Conservation (phyloP, 2,113 vertebrate species). For the Passerina amoena region DNA sequence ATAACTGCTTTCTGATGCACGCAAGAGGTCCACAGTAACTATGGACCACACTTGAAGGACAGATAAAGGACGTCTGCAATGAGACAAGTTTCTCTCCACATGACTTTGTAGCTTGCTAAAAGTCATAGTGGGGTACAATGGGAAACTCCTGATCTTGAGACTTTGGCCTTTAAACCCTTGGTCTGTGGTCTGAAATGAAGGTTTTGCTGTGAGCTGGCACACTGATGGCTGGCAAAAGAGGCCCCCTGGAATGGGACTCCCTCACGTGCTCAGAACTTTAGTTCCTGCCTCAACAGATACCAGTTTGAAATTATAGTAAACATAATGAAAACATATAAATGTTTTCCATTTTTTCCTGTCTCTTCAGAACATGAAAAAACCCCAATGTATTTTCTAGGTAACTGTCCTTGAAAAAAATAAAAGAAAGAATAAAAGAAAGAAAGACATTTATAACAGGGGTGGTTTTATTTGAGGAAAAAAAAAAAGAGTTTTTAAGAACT, state of each 20-base stretch:
- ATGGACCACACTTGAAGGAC: not conserved
- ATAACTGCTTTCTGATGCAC: not conserved
- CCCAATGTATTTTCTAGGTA: not conserved
- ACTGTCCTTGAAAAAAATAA: not conserved
- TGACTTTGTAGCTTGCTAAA: not conserved
- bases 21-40: not conserved
- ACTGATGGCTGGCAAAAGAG: not conserved
- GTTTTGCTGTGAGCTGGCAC: not conserved
- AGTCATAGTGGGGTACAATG: not conserved
- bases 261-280: fast-evolving
- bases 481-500: not conserved
- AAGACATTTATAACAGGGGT: fast-evolving
- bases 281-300: fast-evolving
- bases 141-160: not conserved
- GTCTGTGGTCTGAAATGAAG: not conserved
- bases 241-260: fast-evolving
- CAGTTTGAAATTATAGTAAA: not conserved
- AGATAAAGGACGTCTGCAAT: not conserved
- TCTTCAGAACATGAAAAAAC: not conserved
- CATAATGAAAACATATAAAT: not conserved
- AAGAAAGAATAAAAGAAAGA: not conserved
- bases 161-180: not conserved
- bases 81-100: not conserved
- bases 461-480: too few relatives aligned
- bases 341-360: not conserved